Evolutionary conservation across 1,140 invertebrate species (phyloP), one percentile per base, ranked within the genome.

Genomic region (Bombus consobrinus): DNA sequence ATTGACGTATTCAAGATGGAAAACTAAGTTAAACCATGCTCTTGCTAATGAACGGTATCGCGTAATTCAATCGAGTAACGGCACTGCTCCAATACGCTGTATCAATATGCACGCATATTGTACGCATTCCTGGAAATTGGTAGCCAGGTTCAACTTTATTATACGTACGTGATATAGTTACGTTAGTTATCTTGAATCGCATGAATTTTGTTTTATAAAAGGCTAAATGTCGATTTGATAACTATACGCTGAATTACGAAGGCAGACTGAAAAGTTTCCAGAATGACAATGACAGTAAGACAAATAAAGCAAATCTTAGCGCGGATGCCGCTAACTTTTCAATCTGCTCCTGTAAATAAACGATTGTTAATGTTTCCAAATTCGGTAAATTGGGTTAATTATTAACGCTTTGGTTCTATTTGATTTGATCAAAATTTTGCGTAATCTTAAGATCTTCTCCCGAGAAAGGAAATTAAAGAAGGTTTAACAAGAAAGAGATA

Each of bases 21-120:
- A 71, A 89, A 89, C 87, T 86, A 39, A 86, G 83, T 89, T 89
- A 89, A 78, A 32, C 75, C 62, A 66, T 86, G 79, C 80, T 77
- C 73, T 85, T 62, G 41, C 69, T 86, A 86, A 89, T 76, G 87
- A 89, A 89, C 87, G 57, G 79, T 83, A 77, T 79, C 87, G 74
- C 57, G 57, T 89, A 83, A 89, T 86, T 86, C 57, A 81, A 86
- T 83, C 37, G 74, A 66, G 59, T 47, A 43, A 53, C 76, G 75
- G 84, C 69, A 39, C 73, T 47, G 39, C 57, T 41, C 43, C 66
- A 62, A 82, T 76, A 53, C 18, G 28, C 9, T 8, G 37, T 28
- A 32, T 43, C 39, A 41, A 41, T 43, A 28, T 12, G 25, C 28
- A 25, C 34, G 66, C 66, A 34, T 25, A 71, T 71, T 71, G 75